Conservation (phyloP, 2,113 vertebrate genomes). For the Phaethon lepturus region DNA sequence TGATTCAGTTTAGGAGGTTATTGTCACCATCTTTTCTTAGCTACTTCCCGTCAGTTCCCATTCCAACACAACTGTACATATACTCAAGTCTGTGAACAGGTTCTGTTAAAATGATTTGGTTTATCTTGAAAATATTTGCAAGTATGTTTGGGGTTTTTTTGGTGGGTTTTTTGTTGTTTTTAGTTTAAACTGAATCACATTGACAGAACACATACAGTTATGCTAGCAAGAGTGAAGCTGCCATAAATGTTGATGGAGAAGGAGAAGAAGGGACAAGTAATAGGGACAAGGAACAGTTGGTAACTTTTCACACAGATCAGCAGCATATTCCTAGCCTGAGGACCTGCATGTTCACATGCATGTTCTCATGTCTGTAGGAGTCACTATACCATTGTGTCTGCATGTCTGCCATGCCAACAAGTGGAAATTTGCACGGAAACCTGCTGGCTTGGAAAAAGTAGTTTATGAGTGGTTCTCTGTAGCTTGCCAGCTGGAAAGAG, state of each 20-base stretch:
- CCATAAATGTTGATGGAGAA: background rate
- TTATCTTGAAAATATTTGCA: background rate
- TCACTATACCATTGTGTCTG: background rate
- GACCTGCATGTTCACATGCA: accelerated
- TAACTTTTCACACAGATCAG: background rate
- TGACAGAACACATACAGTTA: background rate
- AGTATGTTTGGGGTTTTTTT: background rate
- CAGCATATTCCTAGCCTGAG: background rate
- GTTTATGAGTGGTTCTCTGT: background rate
- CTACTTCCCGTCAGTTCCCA: background rate
- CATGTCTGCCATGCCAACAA: background rate
- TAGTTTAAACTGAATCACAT: background rate
- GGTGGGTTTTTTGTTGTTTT: background rate
- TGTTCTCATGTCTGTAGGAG: background rate
- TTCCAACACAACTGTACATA: background rate
- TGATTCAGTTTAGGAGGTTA: background rate
- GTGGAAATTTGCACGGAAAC: background rate
- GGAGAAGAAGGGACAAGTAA: background rate
- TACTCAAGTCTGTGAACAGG: background rate
- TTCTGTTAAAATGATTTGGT: background rate
- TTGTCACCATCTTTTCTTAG: background rate
- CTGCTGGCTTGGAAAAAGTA: background rate
- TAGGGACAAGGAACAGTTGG: background rate
- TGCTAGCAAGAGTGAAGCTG: background rate
- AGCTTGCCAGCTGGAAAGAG: background rate